phyloP scores from a whole-genome alignment of 1,140 invertebrate species.

The Argopecten irradians region DNA sequence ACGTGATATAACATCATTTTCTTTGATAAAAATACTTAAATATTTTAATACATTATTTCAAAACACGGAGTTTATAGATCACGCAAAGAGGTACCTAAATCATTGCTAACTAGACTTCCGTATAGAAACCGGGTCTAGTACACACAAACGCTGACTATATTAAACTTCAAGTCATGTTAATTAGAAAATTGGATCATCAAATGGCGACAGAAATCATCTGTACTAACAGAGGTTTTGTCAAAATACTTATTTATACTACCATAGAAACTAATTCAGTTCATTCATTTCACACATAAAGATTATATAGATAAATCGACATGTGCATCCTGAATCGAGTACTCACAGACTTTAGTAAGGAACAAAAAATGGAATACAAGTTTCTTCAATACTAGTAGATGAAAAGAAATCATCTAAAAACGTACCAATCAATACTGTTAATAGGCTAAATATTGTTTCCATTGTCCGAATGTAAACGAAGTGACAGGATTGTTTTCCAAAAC shows the following conservation, averaged over 20 bases:
- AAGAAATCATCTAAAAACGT: too few relatives aligned
- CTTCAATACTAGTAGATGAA: too few relatives aligned
- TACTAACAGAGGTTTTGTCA: background rate
- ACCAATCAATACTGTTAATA: too few relatives aligned
- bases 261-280: background rate
- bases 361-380: too few relatives aligned
- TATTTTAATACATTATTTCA: constrained; percentile 10
- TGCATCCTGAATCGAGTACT: too few relatives aligned
- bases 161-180: background rate
- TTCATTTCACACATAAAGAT: too few relatives aligned
- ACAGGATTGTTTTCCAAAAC: too few relatives aligned
- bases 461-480: too few relatives aligned
- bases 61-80: background rate
- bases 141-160: background rate
- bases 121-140: background rate
- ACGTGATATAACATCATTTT: background rate
- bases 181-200: background rate
- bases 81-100: background rate
- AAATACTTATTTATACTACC: background rate
- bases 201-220: background rate
- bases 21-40: background rate
- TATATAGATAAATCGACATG: too few relatives aligned
- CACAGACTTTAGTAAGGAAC: too few relatives aligned
- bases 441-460: too few relatives aligned
- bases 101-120: background rate